Conservation (phyloP, 2,888 invertebrate genomes). For the Cosmopolites sordidus region DNA sequence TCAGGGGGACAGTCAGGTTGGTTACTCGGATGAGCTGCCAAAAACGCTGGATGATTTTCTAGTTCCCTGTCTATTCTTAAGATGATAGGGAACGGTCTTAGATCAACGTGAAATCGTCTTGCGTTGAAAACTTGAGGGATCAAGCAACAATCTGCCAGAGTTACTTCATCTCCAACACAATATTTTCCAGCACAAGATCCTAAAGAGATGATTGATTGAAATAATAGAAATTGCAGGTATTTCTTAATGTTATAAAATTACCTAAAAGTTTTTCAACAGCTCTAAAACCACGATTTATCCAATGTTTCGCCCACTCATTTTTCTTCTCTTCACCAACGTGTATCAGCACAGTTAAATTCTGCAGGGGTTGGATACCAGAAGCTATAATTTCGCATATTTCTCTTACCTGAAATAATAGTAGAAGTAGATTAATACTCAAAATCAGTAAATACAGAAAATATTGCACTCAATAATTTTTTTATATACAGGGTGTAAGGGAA, state of each 20-base stretch:
- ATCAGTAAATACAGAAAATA: no score
- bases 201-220: conserved; percentile 46
- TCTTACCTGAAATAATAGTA: conserved; percentile 52
- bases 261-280: conserved; percentile 81
- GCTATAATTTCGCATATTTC: conserved; percentile 89
- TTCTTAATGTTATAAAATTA: neutral
- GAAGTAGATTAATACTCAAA: neutral
- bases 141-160: conserved; percentile 90
- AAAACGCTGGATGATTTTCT: conserved; percentile 84
- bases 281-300: conserved; percentile 85
- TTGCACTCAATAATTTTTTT: no score
- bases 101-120: conserved; percentile 87
- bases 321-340: conserved; percentile 85
- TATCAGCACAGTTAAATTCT: conserved; percentile 85
- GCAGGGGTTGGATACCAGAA: conserved; percentile 93
- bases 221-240: no score
- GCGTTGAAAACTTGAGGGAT: conserved; percentile 96
- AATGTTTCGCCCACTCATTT: conserved; percentile 89
- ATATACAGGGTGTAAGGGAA: no score
- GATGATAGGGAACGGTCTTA: conserved; percentile 86
- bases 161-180: conserved; percentile 78
- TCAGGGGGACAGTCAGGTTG: conserved; percentile 95
- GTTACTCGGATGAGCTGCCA: conserved; percentile 83
- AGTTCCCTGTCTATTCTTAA: conserved; percentile 80
- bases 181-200: conserved; percentile 72